Evolutionary conservation across 2,797 vertebrate species (phyloP), one percentile per base, ranked within the genome.

Genomic region (Pogoniulus pusillus): DNA sequence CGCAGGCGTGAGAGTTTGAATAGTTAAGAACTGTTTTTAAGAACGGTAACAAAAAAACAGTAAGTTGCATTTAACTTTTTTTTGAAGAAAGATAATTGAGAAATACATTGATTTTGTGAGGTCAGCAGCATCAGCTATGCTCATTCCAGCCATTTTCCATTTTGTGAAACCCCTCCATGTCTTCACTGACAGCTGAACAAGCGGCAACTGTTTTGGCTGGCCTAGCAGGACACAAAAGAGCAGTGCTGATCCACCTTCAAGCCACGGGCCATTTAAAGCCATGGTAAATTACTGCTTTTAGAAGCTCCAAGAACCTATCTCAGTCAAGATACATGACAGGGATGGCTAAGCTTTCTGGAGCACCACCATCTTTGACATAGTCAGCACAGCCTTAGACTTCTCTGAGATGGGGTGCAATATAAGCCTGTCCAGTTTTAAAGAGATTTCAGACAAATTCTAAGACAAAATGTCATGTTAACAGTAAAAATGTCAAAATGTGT

Each of bases 141-240:
- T 49, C 8, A 22, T 43, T 85, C 16, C 17, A 79, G 7, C 12
- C 10, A 15, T 63, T 75, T 59, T 57, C 8, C 4, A 16, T 39
- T 74, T 30, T 37, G 45, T 23, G 55, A 85, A 78, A 58, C 15
- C 63, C 15, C 10, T n/a, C 24, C 3, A 0, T n/a, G 3, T 63
- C 45, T n/a, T 53, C 29, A 18, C 4, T 18, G 39, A 29, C 1
- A 2, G 14, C 35, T 75, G 69, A 57, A 62, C 4, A 26, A 73
- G 30, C 1, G 1, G 23, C 17, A 5, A 8, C 23, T 11, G 6
- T 54, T 77, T 68, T 20, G 57, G 45, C n/a, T 60, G 45, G 17
- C 10, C 91, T 9, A 49, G 34, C 0, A 0, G 57, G 22, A 54
- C 4, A 2, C 1, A 1, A 62, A 59, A 79, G 6, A 22, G 17